phyloP scores from a whole-genome alignment of 2,888 invertebrate species.

The Rhagium mordax region DNA sequence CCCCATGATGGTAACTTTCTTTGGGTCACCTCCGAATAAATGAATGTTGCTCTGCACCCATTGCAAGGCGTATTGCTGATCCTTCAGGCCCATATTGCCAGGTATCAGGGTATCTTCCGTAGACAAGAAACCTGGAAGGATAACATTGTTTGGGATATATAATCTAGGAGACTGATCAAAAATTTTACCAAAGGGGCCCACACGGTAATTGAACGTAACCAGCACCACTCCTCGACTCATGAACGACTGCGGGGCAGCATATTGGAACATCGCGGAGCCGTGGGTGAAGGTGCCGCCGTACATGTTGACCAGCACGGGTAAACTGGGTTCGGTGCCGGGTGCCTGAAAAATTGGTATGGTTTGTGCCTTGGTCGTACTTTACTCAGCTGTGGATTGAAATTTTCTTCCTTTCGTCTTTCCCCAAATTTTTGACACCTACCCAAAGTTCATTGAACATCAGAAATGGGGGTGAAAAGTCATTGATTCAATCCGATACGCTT shows the following conservation, averaged over 20 bases:
- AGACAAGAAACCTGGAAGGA: conserved; percentile 58
- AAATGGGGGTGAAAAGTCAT: no score
- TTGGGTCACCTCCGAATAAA: conserved; percentile 62
- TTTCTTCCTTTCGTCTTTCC: no score
- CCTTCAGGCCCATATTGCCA: conserved; percentile 63
- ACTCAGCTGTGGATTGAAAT: no score
- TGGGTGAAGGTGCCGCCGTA: conserved; percentile 54
- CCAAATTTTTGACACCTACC: no score
- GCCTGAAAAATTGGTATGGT: conserved; percentile 5
- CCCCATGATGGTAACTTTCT: conserved; percentile 58
- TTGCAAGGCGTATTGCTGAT: conserved; percentile 58
- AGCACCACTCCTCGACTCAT: conserved; percentile 53
- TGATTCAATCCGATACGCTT: no score
- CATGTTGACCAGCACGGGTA: conserved; percentile 56
- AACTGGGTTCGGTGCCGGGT: conserved; percentile 28
- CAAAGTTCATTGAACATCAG: no score
- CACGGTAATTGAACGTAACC: conserved; percentile 55
- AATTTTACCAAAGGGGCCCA: conserved; percentile 55
- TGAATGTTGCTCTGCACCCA: conserved; percentile 60
- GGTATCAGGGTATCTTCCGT: conserved; percentile 59
- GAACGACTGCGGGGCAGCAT: conserved; percentile 51
- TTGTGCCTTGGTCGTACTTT: no score
- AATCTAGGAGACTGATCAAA: not conserved
- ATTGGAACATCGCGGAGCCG: conserved; percentile 42
- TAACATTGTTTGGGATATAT: not conserved